Percentiles rank a stretch among this genome's conserved stretches.
phyloP scores from a whole-genome alignment of 2,113 vertebrate genomes.

The Ictidomys tridecemlineatus region DNA sequence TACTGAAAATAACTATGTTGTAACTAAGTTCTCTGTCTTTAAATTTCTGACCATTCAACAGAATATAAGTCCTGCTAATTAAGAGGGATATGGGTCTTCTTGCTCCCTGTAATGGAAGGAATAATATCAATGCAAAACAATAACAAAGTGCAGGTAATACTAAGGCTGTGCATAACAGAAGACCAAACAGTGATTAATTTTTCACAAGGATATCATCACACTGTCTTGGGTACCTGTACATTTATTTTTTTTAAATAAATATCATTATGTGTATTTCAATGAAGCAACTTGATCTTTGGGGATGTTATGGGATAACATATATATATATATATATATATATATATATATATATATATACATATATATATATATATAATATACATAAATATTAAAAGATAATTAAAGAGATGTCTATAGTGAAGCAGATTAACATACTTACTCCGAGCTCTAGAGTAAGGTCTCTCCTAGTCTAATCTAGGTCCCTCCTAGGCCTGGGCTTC shows the following conservation, averaged over 20 bases:
- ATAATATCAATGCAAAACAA: not conserved
- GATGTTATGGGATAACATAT: not conserved
- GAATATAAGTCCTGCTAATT: not conserved
- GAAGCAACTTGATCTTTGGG: not conserved
- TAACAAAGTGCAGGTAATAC: not conserved
- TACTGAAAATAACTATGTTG: not conserved
- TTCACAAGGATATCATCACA: accelerated
- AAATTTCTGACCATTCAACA: not conserved
- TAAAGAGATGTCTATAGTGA: not conserved
- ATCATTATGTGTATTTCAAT: not conserved
- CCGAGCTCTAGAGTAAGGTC: not conserved
- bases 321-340: not conserved
- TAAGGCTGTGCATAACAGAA: not conserved
- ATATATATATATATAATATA: not conserved
- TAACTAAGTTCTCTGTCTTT: not conserved
- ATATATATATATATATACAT: not conserved
- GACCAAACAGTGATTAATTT: not conserved
- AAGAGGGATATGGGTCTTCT: not conserved
- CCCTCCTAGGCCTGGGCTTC: not conserved
- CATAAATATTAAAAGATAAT: no score
- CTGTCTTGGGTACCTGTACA: not conserved
- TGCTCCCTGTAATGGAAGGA: not conserved
- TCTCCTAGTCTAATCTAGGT: not conserved
- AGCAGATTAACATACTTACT: not conserved
- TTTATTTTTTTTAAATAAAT: not conserved